phyloP scores from a whole-genome alignment of 2,797 vertebrate species.

The Enteromius treurensis region DNA sequence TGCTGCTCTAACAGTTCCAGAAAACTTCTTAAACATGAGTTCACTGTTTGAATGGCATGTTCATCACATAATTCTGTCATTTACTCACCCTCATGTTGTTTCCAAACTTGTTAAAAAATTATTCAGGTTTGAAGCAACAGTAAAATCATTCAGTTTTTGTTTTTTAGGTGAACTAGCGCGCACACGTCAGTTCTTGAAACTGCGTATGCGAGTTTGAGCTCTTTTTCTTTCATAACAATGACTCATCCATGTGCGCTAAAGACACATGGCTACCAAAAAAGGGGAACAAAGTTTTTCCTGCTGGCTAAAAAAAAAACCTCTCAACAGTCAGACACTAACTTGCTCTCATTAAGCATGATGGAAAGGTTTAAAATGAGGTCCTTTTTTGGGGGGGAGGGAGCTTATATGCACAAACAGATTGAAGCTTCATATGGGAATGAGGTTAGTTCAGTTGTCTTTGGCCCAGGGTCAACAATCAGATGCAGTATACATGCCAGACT shows the following conservation, averaged over 20 bases:
- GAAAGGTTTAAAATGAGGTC: conserved; percentile 31
- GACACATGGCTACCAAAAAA: conserved; percentile 53
- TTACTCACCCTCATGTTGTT: not conserved
- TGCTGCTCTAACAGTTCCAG: conserved; percentile 7
- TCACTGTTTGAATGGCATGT: conserved; percentile 4
- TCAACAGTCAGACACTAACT: conserved; percentile 7
- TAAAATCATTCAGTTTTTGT: not conserved
- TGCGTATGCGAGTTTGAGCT: not conserved
- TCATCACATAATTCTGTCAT: not conserved
- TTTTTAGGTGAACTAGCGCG: not conserved
- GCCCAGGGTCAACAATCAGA: conserved; percentile 6
- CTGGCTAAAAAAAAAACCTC: conserved; percentile 11
- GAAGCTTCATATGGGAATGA: conserved; percentile 42
- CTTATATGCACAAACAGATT: conserved; percentile 56
- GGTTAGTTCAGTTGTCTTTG: conserved; percentile 42
- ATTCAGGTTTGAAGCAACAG: not conserved
- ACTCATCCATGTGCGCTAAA: conserved; percentile 45
- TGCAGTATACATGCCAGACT: not conserved
- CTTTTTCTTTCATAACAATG: conserved; percentile 33
- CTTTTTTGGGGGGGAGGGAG: not conserved
- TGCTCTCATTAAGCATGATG: conserved; percentile 20
- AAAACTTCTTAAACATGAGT: not conserved
- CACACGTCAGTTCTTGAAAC: not conserved
- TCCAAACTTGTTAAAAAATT: not conserved
- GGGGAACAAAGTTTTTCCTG: conserved; percentile 39